Evolutionary conservation across 2,888 invertebrate species (phyloP).

Genomic region (Pristionchus japonicus): DNA sequence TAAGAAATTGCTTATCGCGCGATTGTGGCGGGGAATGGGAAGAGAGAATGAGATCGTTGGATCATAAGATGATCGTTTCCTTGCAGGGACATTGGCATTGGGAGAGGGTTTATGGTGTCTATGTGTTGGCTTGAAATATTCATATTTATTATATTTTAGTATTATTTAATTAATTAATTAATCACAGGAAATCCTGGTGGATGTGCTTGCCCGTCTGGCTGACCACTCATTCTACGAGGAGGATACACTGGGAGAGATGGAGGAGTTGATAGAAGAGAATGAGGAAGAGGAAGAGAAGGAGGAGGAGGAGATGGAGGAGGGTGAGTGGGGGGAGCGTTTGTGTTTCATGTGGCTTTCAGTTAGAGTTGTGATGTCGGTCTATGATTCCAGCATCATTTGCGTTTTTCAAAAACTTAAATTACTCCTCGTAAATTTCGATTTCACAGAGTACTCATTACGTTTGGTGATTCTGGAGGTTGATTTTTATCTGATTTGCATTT

Average conservation of each 20-base stretch:
- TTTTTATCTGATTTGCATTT: not conserved
- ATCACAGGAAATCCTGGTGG: not conserved
- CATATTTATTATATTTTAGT: not conserved
- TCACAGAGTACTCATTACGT: not conserved
- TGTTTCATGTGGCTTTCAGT: too few species aligned
- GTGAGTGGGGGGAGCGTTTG: not conserved
- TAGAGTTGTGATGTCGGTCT: too few species aligned
- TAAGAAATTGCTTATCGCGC: conserved; percentile 18
- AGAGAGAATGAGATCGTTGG: conserved; percentile 7
- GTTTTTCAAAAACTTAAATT: too few species aligned
- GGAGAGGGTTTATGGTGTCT: too few species aligned
- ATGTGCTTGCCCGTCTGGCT: not conserved
- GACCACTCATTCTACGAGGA: conserved; percentile 32
- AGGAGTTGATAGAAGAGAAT: conserved; percentile 7
- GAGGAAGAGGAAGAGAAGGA: not conserved
- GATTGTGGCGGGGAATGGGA: not conserved
- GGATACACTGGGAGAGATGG: not conserved
- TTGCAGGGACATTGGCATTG: not conserved
- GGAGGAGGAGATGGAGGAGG: not conserved
- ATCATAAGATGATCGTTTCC: not conserved
- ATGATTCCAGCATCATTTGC: too few species aligned
- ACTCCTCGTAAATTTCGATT: not conserved
- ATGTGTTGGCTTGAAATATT: too few species aligned
- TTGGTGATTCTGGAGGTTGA: not conserved
- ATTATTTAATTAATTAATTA: not conserved